These are phyloP conservation scores for Trachelus tabidus DNA, from an alignment of 2,888 invertebrate genomes.

Conservation along the genomic window DNA sequence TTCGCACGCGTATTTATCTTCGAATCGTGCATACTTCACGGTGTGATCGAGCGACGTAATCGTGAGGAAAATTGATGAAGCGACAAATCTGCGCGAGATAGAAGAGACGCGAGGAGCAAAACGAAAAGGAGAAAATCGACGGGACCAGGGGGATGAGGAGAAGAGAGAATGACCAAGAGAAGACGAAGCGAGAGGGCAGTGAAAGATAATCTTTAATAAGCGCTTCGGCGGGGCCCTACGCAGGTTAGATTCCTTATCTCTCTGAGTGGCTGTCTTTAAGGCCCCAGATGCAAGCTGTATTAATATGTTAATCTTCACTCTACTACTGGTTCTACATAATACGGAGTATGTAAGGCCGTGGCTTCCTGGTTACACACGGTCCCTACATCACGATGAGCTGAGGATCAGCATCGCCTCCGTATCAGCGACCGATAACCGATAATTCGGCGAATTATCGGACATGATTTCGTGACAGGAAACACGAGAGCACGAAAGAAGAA, in stretches of 20 bases:
- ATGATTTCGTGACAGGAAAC: background rate
- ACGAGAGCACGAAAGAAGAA: background rate
- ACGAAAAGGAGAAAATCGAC: background rate
- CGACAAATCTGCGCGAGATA: background rate
- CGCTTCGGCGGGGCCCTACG: conserved; percentile 7
- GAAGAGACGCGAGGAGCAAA: background rate
- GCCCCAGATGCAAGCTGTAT: conserved; percentile 40
- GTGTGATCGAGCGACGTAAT: background rate
- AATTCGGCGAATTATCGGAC: background rate
- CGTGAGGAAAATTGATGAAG: background rate
- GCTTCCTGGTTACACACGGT: background rate
- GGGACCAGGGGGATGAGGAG: conserved; percentile 10
- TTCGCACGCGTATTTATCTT: background rate
- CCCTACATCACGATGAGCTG: background rate
- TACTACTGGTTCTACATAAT: conserved; percentile 54
- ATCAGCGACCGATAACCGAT: background rate
- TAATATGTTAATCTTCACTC: conserved; percentile 59
- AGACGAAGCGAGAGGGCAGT: conserved; percentile 8
- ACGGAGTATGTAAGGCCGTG: background rate
- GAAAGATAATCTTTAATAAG: conserved; percentile 5
- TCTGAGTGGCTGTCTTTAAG: conserved; percentile 24
- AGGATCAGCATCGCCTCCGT: background rate
- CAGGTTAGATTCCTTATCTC: conserved; percentile 19
- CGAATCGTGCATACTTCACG: background rate
- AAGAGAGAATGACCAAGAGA: conserved; percentile 13